Conservation (phyloP, 2,113 vertebrate genomes). For the Heterotilapia buettikoferi region DNA sequence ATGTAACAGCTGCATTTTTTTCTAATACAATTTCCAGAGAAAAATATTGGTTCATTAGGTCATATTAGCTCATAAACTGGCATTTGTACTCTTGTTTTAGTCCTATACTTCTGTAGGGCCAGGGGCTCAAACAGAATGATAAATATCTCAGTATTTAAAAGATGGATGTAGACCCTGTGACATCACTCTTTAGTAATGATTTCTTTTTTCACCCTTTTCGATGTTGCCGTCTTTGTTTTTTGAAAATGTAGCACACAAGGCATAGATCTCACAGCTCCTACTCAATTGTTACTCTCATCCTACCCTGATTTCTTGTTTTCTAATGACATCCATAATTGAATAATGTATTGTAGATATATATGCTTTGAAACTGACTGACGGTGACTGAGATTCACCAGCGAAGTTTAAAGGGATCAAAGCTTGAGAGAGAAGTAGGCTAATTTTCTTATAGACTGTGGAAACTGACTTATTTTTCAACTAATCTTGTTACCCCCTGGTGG, state of each 20-base stretch:
- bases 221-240: not conserved
- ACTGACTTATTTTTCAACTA: not conserved
- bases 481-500: not conserved
- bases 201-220: not conserved
- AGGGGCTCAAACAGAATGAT: not conserved
- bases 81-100: not conserved
- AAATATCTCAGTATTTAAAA: not conserved
- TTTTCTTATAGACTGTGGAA: not conserved
- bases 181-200: not conserved
- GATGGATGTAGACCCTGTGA: not conserved
- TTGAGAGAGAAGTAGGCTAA: rapidly evolving
- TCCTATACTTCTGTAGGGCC: not conserved
- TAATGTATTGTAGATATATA: rapidly evolving
- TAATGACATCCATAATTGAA: not conserved
- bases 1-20: not conserved
- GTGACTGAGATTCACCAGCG: rapidly evolving
- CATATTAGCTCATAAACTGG: not conserved
- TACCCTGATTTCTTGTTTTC: not conserved
- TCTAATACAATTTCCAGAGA: not conserved
- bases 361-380: not conserved
- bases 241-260: not conserved
- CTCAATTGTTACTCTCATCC: rapidly evolving
- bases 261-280: not conserved
- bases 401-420: not conserved
- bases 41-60: not conserved